Evolutionary conservation across 2,888 invertebrate genomes (phyloP).

Genomic region (Keiferia lycopersicella): DNA sequence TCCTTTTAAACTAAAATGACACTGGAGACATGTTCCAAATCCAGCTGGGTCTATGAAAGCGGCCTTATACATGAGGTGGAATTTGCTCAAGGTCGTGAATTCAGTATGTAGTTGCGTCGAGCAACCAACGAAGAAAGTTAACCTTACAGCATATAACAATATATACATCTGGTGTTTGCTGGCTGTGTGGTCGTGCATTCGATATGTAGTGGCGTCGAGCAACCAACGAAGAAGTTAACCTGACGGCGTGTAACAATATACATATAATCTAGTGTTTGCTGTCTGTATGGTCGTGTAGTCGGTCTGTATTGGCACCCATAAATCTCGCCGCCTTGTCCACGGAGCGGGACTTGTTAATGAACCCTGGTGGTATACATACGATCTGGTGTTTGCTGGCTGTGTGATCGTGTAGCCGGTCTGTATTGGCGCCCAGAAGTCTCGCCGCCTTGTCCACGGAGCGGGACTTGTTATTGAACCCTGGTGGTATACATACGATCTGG

Average conservation of each 20-base stretch:
- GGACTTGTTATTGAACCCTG: slow-evolving; percentile 54
- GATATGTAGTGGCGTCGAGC: too few species aligned
- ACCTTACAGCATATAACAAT: too few species aligned
- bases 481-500: slow-evolving; percentile 66
- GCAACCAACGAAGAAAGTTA: too few species aligned
- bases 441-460: slow-evolving; percentile 86
- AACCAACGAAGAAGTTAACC: too few species aligned
- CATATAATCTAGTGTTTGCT: slow-evolving; percentile 67
- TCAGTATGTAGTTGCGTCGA: too few species aligned
- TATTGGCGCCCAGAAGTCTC: slow-evolving; percentile 86
- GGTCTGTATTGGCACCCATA: slow-evolving; percentile 82
- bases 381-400: slow-evolving; percentile 39
- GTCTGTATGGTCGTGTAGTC: slow-evolving; percentile 56
- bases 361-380: neutral
- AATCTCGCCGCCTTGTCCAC: slow-evolving; percentile 90
- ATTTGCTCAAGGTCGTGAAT: too few species aligned
- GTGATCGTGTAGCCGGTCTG: slow-evolving; percentile 59
- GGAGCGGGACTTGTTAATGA: slow-evolving; percentile 67
- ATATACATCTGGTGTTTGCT: too few species aligned
- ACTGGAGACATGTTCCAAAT: too few species aligned
- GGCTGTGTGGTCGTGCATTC: too few species aligned
- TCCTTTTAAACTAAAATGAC: too few species aligned
- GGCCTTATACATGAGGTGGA: too few species aligned
- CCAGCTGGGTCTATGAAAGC: too few species aligned
- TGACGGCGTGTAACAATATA: slow-evolving; percentile 48